Evolutionary conservation across 2,797 vertebrate species (phyloP), one percentile per base, ranked within the genome.

Genomic region (Sebastes elongatus): DNA sequence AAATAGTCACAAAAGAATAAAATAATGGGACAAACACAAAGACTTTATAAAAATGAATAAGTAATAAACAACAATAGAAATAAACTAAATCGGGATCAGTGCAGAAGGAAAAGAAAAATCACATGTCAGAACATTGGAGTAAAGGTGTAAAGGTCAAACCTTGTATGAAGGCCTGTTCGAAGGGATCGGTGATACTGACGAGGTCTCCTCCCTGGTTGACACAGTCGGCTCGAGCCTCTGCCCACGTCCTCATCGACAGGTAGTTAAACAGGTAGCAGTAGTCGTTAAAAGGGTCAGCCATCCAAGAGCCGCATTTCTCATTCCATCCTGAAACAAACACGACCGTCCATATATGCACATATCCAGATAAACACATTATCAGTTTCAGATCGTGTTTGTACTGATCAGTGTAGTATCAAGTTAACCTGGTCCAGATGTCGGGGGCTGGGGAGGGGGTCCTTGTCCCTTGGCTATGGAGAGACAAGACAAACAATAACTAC

Each of bases 381-480:
- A 9, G 7, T 18, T 32, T 46, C 1, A 78, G 10, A 16, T 9
- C 20, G 16, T 18, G 42, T 8, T 52, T 16, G 32, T 3, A 5
- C 33, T 49, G 18, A 64, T 65, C 7, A 22, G 69, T 8, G 42
- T 25, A 7, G 8, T 4, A 10, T 59, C 1, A 46, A 9, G 16
- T n/a, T 57, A 69, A 96, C 96, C 95, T 95, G 96, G 96, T 80
- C 95, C 95, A 76, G 94, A 89, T 46, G 96, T 96, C 9, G 96
- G 96, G 18, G 95, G 96, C 63, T 80, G 81, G 1, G 93, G 95
- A 62, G 93, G 94, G 49, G 94, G 94, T 65, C 95, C 95, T 84
- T 91, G 84, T 73, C 96, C 96, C 72, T 95, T 95, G 27, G 78
- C 96, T 96, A 3, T 7, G 28, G 27, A 80, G 27, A 81, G 3